phyloP scores from a whole-genome alignment of 1,140 invertebrate species.

The Chelonus insularis region DNA sequence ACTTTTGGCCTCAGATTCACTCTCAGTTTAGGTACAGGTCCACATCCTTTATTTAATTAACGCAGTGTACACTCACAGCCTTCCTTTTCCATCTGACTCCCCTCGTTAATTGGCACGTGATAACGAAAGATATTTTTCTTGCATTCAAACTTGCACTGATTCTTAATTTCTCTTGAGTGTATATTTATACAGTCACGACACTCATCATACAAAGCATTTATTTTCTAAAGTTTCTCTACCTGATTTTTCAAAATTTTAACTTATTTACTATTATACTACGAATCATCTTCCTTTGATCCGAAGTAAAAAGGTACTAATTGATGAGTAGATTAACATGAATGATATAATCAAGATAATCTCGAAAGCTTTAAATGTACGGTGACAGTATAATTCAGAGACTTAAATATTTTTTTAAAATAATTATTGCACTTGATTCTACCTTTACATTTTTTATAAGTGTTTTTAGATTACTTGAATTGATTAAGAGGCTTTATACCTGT shows the following conservation, averaged over 20 bases:
- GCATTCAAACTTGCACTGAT: not conserved
- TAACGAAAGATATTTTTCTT: slow-evolving; percentile 5
- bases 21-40: not conserved
- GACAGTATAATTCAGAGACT: not conserved
- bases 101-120: slow-evolving; percentile 24
- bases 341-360: slow-evolving; percentile 25
- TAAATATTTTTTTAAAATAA: not conserved
- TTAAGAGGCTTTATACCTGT: slow-evolving; percentile 20
- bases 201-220: not conserved
- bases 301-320: slow-evolving; percentile 30
- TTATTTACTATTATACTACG: slow-evolving; percentile 1
- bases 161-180: slow-evolving; percentile 2
- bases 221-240: not conserved
- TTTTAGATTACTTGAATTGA: slow-evolving; percentile 17
- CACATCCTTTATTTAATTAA: slow-evolving; percentile 26
- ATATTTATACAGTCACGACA: not conserved
- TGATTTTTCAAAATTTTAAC: not conserved
- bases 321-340: slow-evolving; percentile 28
- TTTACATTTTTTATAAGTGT: not conserved
- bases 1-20: slow-evolving; percentile 6
- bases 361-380: not conserved
- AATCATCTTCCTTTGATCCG: slow-evolving; percentile 18
- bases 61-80: not conserved
- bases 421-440: not conserved
- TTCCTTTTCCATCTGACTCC: slow-evolving; percentile 20